These are phyloP conservation scores for Danaus chrysippus DNA, from an alignment of 2,888 invertebrate genomes.

Conservation along the genomic window DNA sequence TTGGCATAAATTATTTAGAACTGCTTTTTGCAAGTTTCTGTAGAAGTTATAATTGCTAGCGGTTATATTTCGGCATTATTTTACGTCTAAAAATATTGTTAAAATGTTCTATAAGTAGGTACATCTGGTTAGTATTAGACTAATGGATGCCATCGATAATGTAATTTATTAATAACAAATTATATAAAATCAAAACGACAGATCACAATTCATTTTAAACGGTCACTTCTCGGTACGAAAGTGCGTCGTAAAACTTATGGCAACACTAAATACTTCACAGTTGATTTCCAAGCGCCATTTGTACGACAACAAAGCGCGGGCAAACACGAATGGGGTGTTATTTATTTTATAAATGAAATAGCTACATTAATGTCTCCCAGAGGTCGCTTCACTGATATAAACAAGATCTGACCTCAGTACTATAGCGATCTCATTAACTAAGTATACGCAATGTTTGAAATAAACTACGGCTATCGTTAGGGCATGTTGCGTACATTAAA, in stretches of 20 bases:
- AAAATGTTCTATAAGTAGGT: not conserved
- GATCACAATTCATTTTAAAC: slow-evolving; percentile 21
- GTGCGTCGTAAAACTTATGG: slow-evolving; percentile 24
- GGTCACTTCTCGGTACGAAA: slow-evolving; percentile 20
- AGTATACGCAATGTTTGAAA: slow-evolving; percentile 3
- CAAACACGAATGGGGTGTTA: slow-evolving; percentile 35
- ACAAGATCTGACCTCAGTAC: slow-evolving; percentile 20
- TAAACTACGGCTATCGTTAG: not conserved
- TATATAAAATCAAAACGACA: slow-evolving; percentile 12
- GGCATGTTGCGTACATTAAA: too few species aligned
- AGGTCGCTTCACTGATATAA: slow-evolving; percentile 21
- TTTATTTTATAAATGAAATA: slow-evolving; percentile 40
- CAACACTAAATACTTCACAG: slow-evolving; percentile 33
- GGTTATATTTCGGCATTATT: too few species aligned
- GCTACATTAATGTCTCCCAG: slow-evolving; percentile 27
- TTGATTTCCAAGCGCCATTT: slow-evolving; percentile 32
- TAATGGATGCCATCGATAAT: not conserved
- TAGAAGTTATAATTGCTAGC: too few species aligned
- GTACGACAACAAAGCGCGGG: slow-evolving; percentile 36
- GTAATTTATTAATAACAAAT: slow-evolving; percentile 6
- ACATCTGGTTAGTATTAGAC: not conserved
- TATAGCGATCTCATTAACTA: slow-evolving; percentile 24
- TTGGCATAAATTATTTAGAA: too few species aligned
- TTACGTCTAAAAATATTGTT: too few species aligned
- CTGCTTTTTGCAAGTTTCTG: too few species aligned